A percentile compares a stretch with the other conserved stretches of the same genome.
Conservation (phyloP, 2,888 invertebrate genomes). For the Drosophila rubida region DNA sequence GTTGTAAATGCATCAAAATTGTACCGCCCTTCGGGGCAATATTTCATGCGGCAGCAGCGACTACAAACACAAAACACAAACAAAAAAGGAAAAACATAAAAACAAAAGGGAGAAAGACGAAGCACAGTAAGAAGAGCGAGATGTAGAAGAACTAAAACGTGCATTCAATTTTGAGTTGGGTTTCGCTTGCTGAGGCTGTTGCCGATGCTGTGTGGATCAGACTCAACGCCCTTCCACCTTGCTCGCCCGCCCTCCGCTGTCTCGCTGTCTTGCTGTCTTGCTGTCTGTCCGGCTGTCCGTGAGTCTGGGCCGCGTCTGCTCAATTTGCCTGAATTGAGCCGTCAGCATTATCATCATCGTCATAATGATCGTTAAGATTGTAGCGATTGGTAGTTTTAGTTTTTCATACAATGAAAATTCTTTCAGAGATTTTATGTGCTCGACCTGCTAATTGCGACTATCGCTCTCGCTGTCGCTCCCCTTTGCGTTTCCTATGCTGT, state of each 20-base stretch:
- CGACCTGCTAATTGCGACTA: slow-evolving; percentile 24
- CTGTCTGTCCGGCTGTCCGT: neutral
- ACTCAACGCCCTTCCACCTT: slow-evolving; percentile 27
- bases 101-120: slow-evolving; percentile 22
- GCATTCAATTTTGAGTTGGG: slow-evolving; percentile 57
- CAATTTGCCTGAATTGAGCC: slow-evolving; percentile 61
- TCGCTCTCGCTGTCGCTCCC: neutral
- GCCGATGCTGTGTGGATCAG: slow-evolving; percentile 34
- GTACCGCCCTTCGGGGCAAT: slow-evolving; percentile 83
- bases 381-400: slow-evolving; percentile 17
- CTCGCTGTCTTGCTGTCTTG: neutral
- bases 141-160: slow-evolving; percentile 42
- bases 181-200: slow-evolving; percentile 2
- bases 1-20: slow-evolving; percentile 84
- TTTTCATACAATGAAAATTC: slow-evolving; percentile 43
- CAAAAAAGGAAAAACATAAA: slow-evolving; percentile 21
- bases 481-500: neutral
- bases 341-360: slow-evolving; percentile 41
- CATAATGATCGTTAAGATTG: slow-evolving; percentile 31
- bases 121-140: slow-evolving; percentile 19
- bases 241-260: no score
- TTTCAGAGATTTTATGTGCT: slow-evolving; percentile 31
- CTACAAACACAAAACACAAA: slow-evolving; percentile 27
- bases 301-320: slow-evolving; percentile 11
- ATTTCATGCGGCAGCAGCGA: slow-evolving; percentile 69